Evolutionary conservation across 2,888 invertebrate species (phyloP).

Genomic region (Acutogordius australiensis): DNA sequence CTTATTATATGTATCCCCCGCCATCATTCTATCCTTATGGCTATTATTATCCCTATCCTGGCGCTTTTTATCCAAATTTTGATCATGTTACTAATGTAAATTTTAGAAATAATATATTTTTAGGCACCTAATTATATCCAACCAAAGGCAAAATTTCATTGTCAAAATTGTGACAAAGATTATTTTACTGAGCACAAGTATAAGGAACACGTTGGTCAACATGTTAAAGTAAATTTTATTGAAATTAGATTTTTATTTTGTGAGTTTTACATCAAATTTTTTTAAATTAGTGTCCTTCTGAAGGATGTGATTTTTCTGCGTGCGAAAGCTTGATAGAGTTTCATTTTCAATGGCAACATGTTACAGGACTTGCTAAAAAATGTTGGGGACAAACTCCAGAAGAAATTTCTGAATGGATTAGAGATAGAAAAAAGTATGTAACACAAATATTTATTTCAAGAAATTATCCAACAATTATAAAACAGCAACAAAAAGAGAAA

Average conservation of each 20-base stretch:
- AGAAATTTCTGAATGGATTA: background rate
- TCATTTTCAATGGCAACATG: slow-evolving; percentile 10
- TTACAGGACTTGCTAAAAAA: background rate
- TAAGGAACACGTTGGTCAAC: background rate
- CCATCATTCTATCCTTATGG: no score
- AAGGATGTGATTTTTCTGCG: background rate
- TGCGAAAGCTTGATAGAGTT: background rate
- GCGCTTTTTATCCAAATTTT: no score
- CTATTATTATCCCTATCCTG: no score
- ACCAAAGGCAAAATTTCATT: slow-evolving; percentile 7
- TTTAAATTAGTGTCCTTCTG: slow-evolving; percentile 8
- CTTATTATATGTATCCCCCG: no score
- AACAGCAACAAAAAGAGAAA: background rate
- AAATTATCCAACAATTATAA: slow-evolving; percentile 2
- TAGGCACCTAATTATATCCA: no score
- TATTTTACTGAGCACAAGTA: background rate
- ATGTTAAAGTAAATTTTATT: slow-evolving; percentile 3
- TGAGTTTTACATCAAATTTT: no score
- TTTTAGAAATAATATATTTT: no score
- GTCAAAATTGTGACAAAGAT: background rate
- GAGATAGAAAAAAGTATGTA: background rate
- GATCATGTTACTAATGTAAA: no score
- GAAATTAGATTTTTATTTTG: background rate
- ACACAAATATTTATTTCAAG: background rate
- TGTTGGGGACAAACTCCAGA: slow-evolving; percentile 8